These are phyloP conservation scores for Pararge aegeria DNA, from an alignment of 1,140 invertebrate genomes.

Conservation along the genomic window DNA sequence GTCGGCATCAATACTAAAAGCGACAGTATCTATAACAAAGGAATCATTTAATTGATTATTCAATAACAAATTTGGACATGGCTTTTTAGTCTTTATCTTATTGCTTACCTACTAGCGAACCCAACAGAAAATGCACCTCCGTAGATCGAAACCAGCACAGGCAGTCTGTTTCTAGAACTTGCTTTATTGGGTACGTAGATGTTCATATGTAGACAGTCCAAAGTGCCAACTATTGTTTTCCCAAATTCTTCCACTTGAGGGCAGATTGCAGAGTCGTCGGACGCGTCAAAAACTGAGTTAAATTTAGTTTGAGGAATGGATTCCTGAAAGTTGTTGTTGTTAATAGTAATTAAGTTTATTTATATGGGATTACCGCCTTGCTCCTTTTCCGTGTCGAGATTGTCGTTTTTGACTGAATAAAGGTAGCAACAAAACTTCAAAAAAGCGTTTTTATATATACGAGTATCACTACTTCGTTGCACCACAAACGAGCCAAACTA, in stretches of 20 bases:
- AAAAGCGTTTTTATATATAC: too few relatives aligned
- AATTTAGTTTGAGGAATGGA: slow-evolving; percentile 36
- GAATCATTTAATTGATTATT: too few relatives aligned
- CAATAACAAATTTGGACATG: too few relatives aligned
- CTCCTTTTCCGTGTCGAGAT: too few relatives aligned
- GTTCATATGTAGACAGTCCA: slow-evolving; percentile 56
- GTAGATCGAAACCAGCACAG: slow-evolving; percentile 87
- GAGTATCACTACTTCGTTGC: too few relatives aligned
- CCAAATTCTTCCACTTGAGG: slow-evolving; percentile 41
- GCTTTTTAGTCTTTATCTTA: too few relatives aligned
- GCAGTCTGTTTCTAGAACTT: slow-evolving; percentile 39
- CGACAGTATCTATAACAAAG: too few relatives aligned
- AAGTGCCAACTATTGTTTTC: slow-evolving; percentile 24
- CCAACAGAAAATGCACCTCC: slow-evolving; percentile 76
- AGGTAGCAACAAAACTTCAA: too few relatives aligned
- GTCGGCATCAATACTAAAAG: too few relatives aligned
- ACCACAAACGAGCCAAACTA: too few relatives aligned
- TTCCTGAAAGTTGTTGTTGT: slow-evolving; percentile 38
- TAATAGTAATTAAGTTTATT: not conserved
- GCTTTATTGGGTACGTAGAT: slow-evolving; percentile 49
- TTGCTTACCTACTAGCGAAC: not conserved
- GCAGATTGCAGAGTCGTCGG: slow-evolving; percentile 37
- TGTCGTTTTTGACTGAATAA: too few relatives aligned
- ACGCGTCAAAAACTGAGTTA: slow-evolving; percentile 35
- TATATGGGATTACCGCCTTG: too few relatives aligned